phyloP scores from a whole-genome alignment of 2,113 vertebrate genomes.

The Myotis brandtii region DNA sequence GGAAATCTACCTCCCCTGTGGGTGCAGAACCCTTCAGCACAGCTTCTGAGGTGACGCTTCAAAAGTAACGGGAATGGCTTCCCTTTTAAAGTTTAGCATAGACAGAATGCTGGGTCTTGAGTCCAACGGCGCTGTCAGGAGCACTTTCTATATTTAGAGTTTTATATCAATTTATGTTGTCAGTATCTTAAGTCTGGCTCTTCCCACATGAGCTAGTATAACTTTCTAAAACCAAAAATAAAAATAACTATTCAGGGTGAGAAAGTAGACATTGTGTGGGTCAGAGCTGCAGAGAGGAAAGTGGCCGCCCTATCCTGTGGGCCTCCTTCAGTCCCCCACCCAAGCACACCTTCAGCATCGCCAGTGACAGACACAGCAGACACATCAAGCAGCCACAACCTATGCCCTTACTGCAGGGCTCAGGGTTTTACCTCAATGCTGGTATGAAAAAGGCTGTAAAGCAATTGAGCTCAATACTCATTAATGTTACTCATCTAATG shows the following conservation, averaged over 20 bases:
- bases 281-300: background rate
- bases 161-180: background rate
- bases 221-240: conserved; percentile 20
- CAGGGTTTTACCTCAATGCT: background rate
- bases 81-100: background rate
- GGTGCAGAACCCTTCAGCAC: background rate
- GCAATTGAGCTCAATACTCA: background rate
- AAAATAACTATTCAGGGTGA: background rate
- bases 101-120: background rate
- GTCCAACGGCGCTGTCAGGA: background rate
- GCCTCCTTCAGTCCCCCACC: background rate
- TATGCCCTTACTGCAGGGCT: background rate
- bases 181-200: background rate
- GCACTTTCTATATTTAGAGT: background rate
- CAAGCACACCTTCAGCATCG: background rate
- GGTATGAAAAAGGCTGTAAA: background rate
- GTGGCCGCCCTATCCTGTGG: background rate
- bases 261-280: background rate
- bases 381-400: background rate
- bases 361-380: background rate
- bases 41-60: background rate
- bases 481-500: background rate
- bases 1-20: background rate
- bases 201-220: background rate
- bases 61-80: background rate